Evolutionary conservation across 2,888 invertebrate genomes (phyloP), one percentile per base, ranked within the genome.

Genomic region (Lamellibrachia columna): DNA sequence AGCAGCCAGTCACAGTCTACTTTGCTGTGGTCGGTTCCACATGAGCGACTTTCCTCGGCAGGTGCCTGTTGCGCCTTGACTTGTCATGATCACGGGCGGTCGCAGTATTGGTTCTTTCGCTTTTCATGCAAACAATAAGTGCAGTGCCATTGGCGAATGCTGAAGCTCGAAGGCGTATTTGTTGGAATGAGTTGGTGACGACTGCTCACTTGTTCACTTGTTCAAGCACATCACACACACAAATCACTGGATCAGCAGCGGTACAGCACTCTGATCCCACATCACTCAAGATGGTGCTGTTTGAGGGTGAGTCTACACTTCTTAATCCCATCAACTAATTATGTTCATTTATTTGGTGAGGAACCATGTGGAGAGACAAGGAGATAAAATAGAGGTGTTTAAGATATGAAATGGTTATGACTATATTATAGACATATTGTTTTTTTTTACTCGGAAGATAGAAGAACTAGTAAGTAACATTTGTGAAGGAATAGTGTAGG

Each of bases 101-200:
- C 75, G 6, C 75, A 75, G 75, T n/a, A 75, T 15, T 15, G 22
- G 75, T 75, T 75, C 75, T 75, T 75, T 75, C 75, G 75, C 75
- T 75, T 75, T 75, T 75, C 75, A 75, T n/a, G 22, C 75, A 22
- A n/a, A 75, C 75, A 75, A 75, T 75, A 75, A 75, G 75, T 75
- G 75, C 22, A 6, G 6, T 75, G 75, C 75, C 75, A 75, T 75
- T 75, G 75, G 75, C 2, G 75, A 22, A 22, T n/a, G 75, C 6
- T 22, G 75, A n/a, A 2, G 75, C 75, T 75, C 75, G 75, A 22
- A 75, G 75, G 75, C 75, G 75, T 75, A 75, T 75, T 75, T 15
- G 75, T 75, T 75, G 75, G 75, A 15, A 6, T 22, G 75, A 75
- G 75, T 15, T 22, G 75, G 75, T 75, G 75, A 75, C 75, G 22